Evolutionary conservation across 2,797 vertebrate species (phyloP).

Genomic region (Coregonus suidteri): DNA sequence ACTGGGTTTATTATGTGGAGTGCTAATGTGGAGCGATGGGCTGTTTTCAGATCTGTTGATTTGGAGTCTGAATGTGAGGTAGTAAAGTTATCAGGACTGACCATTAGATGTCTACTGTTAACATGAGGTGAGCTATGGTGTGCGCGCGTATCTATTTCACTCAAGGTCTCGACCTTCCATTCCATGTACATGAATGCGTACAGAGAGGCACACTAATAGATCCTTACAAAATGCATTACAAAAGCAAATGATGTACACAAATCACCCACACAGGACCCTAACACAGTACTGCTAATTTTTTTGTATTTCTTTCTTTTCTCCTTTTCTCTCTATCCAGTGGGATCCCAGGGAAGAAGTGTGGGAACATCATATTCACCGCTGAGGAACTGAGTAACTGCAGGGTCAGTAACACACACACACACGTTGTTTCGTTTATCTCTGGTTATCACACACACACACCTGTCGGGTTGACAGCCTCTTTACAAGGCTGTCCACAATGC

Average conservation of each 20-base stretch:
- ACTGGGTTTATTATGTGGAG: slow-evolving; percentile 21
- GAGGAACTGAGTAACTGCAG: slow-evolving; percentile 93
- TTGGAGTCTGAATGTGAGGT: neutral
- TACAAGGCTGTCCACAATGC: neutral
- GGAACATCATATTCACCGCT: slow-evolving; percentile 83
- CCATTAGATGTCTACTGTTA: too few species aligned
- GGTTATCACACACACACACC: neutral
- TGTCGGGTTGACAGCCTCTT: neutral
- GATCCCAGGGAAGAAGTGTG: slow-evolving; percentile 89
- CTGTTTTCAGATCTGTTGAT: too few species aligned
- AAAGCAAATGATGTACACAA: neutral
- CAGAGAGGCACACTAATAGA: neutral
- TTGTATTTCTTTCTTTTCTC: slow-evolving; percentile 4
- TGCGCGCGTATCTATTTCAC: neutral
- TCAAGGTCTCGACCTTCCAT: neutral
- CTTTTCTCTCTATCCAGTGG: slow-evolving; percentile 70
- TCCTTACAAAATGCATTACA: neutral
- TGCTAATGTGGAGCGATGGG: slow-evolving; percentile 5
- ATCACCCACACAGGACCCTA: neutral
- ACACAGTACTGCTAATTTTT: neutral
- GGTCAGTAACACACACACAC: slow-evolving; percentile 71
- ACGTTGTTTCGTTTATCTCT: too few species aligned
- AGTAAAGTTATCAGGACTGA: too few species aligned
- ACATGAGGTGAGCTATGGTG: too few species aligned
- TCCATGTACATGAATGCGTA: neutral